Conservation (phyloP, 2,888 invertebrate genomes). For the Diarsia mendica region DNA sequence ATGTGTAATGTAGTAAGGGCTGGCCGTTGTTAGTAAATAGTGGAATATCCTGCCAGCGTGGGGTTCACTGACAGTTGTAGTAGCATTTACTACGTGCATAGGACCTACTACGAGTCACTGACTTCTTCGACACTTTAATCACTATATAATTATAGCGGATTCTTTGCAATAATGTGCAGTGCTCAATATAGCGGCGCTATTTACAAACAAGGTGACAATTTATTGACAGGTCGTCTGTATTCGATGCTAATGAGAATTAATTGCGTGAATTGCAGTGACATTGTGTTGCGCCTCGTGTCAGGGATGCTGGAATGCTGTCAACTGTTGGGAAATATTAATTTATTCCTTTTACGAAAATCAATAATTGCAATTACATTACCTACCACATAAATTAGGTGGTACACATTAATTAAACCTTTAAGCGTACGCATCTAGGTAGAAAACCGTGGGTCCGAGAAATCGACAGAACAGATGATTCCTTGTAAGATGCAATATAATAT, state of each 20-base stretch:
- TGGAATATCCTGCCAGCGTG: constrained; percentile 72
- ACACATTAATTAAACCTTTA: neutral
- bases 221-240: constrained; percentile 79
- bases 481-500: neutral
- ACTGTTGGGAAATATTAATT: constrained; percentile 20
- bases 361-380: constrained; percentile 2
- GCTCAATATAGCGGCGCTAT: constrained; percentile 80
- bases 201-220: constrained; percentile 83
- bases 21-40: constrained; percentile 58
- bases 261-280: constrained; percentile 83
- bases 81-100: constrained; percentile 53
- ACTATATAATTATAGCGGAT: constrained; percentile 76
- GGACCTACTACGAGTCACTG: constrained; percentile 75
- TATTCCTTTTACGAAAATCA: constrained; percentile 16
- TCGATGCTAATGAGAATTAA: constrained; percentile 83
- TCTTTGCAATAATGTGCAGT: constrained; percentile 67
- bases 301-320: constrained; percentile 42
- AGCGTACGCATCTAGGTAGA: neutral
- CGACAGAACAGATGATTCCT: neutral
- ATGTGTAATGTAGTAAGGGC: constrained; percentile 20
- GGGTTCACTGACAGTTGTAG: constrained; percentile 69
- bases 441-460: neutral
- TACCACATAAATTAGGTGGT: neutral
- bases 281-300: constrained; percentile 74
- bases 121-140: constrained; percentile 68